Evolutionary conservation across 2,797 vertebrate genomes (phyloP), one percentile per base, ranked within the genome.

Genomic region (Takifugu rubripes): DNA sequence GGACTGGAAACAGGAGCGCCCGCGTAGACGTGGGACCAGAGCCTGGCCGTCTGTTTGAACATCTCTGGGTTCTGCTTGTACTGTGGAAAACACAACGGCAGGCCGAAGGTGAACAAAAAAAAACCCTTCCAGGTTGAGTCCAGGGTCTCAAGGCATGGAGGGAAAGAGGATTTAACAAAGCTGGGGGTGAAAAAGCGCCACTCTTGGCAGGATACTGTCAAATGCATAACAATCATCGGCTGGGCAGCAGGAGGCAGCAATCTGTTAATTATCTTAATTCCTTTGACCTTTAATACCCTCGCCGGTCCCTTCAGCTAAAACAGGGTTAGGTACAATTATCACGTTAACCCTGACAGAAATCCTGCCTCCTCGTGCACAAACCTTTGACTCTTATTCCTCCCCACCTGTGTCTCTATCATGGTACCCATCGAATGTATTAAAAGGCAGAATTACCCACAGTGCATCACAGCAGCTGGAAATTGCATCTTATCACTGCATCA

Each of bases 1-100:
- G 94, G 93, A 93, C 94, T 94, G 90, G 96, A 95, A 89, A 94
- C 91, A 3, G 97, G 94, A 71, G 97, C 97, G 63, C 95, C 94
- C 69, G 94, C 97, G 77, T 98, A 99, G 87, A 97, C 92, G 27
- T 99, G 94, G 73, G 96, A 95, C 97, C 97, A 99, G 79, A 98
- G 95, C 68, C 93, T 92, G 66, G 97, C 97, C 36, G 97, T 99
- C 90, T 99, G 96, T 92, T 96, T 98, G 89, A 96, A 99, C 96
- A 99, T 98, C 90, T 99, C 96, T 84, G 94, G 94, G 84, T 98
- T 98, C 91, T 98, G 96, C 93, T 98, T 98, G 88, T 95, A 98
- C 97, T 99, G 87, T 1, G 31, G 1, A 33, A 25, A 16, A 31
- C 74, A 79, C 26, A 75, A 65, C 70, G 3, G 52, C 3, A 31